Evolutionary conservation across 2,113 vertebrate genomes (phyloP).

Genomic region (Lota lota): DNA sequence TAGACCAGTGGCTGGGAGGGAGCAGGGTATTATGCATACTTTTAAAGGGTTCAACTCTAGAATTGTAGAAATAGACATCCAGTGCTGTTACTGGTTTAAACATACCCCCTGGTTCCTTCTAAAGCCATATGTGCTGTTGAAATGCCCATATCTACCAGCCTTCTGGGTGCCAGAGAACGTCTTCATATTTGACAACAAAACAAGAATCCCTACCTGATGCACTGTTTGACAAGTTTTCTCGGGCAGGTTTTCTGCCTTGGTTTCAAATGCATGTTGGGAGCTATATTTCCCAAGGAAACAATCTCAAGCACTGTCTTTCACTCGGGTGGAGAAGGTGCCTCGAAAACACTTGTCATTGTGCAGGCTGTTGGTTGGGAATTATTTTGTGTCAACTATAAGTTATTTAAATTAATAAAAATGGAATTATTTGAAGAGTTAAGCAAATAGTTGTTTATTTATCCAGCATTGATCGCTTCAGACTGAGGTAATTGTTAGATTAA

Average conservation of each 20-base stretch:
- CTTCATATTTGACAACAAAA: constrained; percentile 33
- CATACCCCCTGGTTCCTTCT: constrained; percentile 15
- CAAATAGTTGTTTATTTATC: constrained; percentile 5
- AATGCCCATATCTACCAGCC: constrained; percentile 23
- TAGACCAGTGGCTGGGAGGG: constrained; percentile 40
- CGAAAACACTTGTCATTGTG: constrained; percentile 54
- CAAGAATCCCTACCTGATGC: constrained; percentile 28
- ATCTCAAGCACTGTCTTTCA: constrained; percentile 50
- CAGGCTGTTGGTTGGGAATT: constrained; percentile 58
- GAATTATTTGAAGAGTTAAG: constrained; percentile 42
- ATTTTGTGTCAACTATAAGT: constrained; percentile 73
- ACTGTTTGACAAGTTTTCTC: constrained; percentile 38
- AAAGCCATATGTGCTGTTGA: constrained; percentile 32
- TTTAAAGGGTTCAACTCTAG: neutral
- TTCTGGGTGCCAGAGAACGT: constrained; percentile 31
- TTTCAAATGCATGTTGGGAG: constrained; percentile 48
- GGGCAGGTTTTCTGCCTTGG: constrained; percentile 47
- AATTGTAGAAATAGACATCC: constrained; percentile 37
- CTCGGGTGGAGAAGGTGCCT: constrained; percentile 54
- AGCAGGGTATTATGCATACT: constrained; percentile 30
- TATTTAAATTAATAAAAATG: constrained; percentile 78
- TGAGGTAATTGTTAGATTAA: no score
- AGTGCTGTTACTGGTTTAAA: constrained; percentile 26
- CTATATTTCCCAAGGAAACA: constrained; percentile 67
- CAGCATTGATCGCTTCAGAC: no score